phyloP scores from a whole-genome alignment of 1,140 invertebrate species.

The Chironomus tepperi region DNA sequence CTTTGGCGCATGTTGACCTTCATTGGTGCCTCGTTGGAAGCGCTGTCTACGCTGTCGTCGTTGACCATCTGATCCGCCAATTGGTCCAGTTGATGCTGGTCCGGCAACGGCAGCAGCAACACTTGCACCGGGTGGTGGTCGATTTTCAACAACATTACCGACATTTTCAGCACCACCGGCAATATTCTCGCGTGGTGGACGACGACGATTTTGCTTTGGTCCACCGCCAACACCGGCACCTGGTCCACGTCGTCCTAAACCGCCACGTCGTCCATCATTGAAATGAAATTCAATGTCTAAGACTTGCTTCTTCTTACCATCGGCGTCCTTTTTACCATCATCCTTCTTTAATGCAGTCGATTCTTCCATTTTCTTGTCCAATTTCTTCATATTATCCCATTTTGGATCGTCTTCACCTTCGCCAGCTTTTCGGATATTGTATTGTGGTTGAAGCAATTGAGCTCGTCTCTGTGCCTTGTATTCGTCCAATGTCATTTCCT shows the following conservation, averaged over 20 bases:
- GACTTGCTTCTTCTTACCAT: slow-evolving; percentile 58
- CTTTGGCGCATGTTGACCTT: slow-evolving; percentile 68
- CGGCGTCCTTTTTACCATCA: slow-evolving; percentile 49
- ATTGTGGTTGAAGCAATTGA: slow-evolving; percentile 67
- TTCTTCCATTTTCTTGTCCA: slow-evolving; percentile 70
- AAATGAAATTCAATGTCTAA: slow-evolving; percentile 86
- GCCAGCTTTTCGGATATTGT: slow-evolving; percentile 83
- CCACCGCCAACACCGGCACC: slow-evolving; percentile 32
- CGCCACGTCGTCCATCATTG: slow-evolving; percentile 65
- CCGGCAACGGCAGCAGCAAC: no score
- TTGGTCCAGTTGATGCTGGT: slow-evolving; percentile 25
- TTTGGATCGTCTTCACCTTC: slow-evolving; percentile 84
- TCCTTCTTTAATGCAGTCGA: slow-evolving; percentile 50
- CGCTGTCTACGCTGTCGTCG: slow-evolving; percentile 28
- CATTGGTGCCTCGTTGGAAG: slow-evolving; percentile 33
- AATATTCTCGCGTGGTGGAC: neutral
- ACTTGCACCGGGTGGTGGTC: no score
- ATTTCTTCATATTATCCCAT: slow-evolving; percentile 85
- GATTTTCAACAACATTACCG: slow-evolving; percentile 32
- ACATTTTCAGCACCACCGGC: slow-evolving; percentile 36
- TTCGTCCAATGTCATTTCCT: slow-evolving; percentile 79
- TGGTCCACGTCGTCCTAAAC: slow-evolving; percentile 48
- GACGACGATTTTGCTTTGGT: slow-evolving; percentile 25
- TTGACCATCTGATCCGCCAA: slow-evolving; percentile 36
- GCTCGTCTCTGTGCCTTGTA: slow-evolving; percentile 72